Evolutionary conservation across 2,113 vertebrate genomes (phyloP).

Genomic region (Phrynosoma blainvillii): DNA sequence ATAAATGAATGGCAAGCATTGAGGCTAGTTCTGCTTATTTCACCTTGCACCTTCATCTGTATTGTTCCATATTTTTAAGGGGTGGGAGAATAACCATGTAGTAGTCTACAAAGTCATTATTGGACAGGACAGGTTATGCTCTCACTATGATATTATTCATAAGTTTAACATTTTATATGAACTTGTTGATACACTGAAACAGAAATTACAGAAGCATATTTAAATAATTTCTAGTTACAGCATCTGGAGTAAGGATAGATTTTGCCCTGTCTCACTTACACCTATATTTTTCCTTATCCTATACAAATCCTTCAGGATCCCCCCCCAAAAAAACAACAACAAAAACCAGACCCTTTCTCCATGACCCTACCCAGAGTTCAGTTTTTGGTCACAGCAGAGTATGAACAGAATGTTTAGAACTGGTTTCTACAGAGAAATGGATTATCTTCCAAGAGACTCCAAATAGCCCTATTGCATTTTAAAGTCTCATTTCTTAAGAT

Average conservation of each 20-base stretch:
- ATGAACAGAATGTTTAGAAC: not conserved
- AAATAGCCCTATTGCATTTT: constrained; percentile 43
- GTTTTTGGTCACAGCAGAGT: not conserved
- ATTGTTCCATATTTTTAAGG: no score
- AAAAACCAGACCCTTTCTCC: not conserved
- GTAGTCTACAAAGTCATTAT: no score
- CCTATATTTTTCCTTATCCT: no score
- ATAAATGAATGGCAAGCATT: no score
- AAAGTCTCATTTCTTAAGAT: constrained; percentile 55
- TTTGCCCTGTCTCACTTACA: not conserved
- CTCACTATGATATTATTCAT: not conserved
- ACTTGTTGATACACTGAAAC: not conserved
- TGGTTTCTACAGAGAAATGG: not conserved
- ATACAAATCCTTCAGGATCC: no score
- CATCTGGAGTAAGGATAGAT: not conserved
- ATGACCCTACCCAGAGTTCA: not conserved
- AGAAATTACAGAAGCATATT: not conserved
- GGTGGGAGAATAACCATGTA: no score
- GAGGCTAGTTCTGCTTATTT: not conserved
- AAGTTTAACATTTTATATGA: not conserved
- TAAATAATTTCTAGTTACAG: no score
- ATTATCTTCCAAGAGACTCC: constrained; percentile 42
- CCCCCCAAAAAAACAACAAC: no score
- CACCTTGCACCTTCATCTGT: no score
- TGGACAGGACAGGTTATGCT: not conserved